phyloP scores from a whole-genome alignment of 2,113 vertebrate genomes.

The Alaudala cheleensis region DNA sequence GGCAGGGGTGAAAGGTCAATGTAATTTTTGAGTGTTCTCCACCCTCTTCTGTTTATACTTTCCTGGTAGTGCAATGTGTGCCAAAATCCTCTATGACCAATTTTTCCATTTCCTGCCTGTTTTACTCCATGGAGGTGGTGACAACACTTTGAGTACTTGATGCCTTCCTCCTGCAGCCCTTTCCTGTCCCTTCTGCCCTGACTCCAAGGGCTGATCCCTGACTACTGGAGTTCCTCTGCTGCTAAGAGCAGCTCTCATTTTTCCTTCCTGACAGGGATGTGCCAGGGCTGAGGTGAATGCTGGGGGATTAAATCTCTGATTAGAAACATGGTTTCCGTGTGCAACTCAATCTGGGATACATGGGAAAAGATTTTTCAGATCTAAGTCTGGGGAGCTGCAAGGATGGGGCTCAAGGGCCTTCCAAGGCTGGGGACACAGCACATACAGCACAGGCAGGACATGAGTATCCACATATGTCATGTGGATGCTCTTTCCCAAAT shows the following conservation, averaged over 20 bases:
- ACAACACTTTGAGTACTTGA: neutral
- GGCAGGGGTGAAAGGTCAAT: neutral
- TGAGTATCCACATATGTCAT: neutral
- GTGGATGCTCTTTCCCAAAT: neutral
- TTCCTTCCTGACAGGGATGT: neutral
- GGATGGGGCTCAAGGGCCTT: neutral
- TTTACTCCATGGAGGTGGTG: neutral
- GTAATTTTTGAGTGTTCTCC: neutral
- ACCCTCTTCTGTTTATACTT: neutral
- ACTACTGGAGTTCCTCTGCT: neutral
- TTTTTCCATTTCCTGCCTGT: neutral
- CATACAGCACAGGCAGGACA: neutral
- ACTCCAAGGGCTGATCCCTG: rapidly evolving
- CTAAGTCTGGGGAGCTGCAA: neutral
- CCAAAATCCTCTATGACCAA: neutral
- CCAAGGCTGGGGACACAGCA: rapidly evolving
- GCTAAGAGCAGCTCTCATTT: rapidly evolving
- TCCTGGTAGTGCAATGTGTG: neutral
- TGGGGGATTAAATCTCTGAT: neutral
- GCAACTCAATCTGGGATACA: neutral
- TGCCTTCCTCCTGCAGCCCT: neutral
- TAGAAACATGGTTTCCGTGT: neutral
- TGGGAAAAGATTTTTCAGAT: neutral
- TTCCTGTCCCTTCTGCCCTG: rapidly evolving
- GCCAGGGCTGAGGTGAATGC: neutral